Percentiles rank a stretch among this genome's conserved stretches.
These are phyloP conservation scores for Haliclona indistincta DNA, from an alignment of 37 sponge, comb jelly and placozoan genomes.

Conservation along the genomic window DNA sequence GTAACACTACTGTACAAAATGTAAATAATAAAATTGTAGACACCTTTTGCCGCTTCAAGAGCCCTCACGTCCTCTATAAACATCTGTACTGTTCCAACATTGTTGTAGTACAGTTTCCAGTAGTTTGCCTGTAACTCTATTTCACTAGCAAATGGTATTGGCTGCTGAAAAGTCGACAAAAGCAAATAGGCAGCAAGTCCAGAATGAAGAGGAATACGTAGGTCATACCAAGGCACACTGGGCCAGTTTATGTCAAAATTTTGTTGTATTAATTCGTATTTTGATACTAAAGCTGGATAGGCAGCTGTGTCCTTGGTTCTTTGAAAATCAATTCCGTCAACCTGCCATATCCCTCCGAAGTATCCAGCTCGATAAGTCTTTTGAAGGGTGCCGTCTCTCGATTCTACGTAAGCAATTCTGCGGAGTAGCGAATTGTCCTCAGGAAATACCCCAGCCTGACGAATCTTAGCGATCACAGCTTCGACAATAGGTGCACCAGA, in stretches of 20 bases:
- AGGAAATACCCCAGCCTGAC: too few relatives aligned
- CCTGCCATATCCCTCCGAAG: conserved; percentile 62
- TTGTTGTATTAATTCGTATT: conserved; percentile 13
- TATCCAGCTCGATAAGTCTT: conserved; percentile 40
- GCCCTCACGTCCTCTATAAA: too few relatives aligned
- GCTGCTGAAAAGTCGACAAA: conserved; percentile 1
- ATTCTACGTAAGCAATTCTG: too few relatives aligned
- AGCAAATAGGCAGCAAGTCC: conserved; percentile 42
- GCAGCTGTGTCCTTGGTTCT: conserved; percentile 9
- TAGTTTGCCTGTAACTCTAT: conserved; percentile 36
- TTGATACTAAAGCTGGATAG: conserved; percentile 13
- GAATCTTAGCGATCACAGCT: too few relatives aligned
- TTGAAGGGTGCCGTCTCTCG: conserved; percentile 25
- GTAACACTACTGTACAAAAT: too few relatives aligned
- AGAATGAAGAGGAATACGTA: conserved; percentile 47
- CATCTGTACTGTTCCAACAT: too few relatives aligned
- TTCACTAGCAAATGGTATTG: conserved; percentile 28
- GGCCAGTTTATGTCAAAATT: conserved; percentile 29
- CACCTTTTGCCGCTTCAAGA: too few relatives aligned
- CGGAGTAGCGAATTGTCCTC: too few relatives aligned
- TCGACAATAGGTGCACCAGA: too few relatives aligned
- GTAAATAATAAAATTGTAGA: too few relatives aligned
- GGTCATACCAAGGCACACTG: conserved; percentile 29
- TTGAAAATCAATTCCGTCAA: conserved; percentile 19
- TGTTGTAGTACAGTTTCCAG: conserved; percentile 49